phyloP scores from a whole-genome alignment of 2,888 invertebrate genomes.

The Ochlodes sylvanus region DNA sequence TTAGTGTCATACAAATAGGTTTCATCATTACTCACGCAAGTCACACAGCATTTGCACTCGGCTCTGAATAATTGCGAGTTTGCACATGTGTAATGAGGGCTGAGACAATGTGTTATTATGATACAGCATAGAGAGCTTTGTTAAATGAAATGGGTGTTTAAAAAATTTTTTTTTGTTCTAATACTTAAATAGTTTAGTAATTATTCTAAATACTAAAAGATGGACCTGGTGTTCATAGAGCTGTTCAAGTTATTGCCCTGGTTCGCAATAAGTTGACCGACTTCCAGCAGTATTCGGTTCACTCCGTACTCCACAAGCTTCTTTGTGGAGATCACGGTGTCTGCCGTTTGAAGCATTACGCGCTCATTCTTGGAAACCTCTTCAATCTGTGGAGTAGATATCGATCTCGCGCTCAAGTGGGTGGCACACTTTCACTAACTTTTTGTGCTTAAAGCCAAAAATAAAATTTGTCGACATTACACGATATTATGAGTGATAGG shows the following conservation, averaged over 20 bases:
- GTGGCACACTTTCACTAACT: slow-evolving; percentile 27
- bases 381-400: slow-evolving; percentile 65
- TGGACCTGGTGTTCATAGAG: slow-evolving; percentile 86
- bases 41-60: too few species aligned
- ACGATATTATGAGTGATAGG: not conserved
- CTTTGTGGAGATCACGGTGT: slow-evolving; percentile 93
- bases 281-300: slow-evolving; percentile 91
- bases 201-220: not conserved
- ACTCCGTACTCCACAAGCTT: slow-evolving; percentile 94
- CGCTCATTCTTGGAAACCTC: slow-evolving; percentile 90
- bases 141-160: too few species aligned
- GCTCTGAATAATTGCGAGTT: too few species aligned
- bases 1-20: too few species aligned
- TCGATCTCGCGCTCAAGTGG: slow-evolving; percentile 31
- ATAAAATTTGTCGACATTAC: slow-evolving; percentile 3
- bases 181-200: too few species aligned
- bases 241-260: slow-evolving; percentile 88
- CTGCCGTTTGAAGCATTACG: slow-evolving; percentile 92
- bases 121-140: too few species aligned
- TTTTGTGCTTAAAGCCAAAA: slow-evolving; percentile 24
- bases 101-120: too few species aligned
- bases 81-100: too few species aligned
- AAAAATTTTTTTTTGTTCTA: too few species aligned
- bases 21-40: too few species aligned
- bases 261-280: slow-evolving; percentile 87